Base-by-base conservation (phyloP, 2,113 vertebrate species). In the Daphoenositta chrysoptera region DNA sequence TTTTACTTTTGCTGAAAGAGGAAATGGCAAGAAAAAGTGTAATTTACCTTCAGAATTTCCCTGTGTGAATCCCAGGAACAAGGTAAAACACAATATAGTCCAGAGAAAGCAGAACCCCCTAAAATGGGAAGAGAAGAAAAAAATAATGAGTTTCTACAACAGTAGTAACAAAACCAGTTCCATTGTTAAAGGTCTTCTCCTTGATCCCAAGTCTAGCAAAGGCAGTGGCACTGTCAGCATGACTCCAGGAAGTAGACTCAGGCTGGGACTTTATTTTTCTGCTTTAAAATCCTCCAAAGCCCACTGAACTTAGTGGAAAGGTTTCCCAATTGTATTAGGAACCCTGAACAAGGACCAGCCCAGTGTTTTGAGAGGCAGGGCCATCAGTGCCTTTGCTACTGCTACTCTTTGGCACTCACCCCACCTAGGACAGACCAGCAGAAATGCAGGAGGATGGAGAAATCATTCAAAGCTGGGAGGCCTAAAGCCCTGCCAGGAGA, bases 61-160 rank as follows among this genome's bases (percentile, higher is more conserved):
- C 98, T 99, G 98, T 96, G 99, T 97, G 98, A 98, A 98, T 98
- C 99, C 99, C 98, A 99, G 98, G 98, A 98, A 98, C 98, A 98
- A 99, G 97, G 98, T 98, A 98, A 98, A 98, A 89, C 98, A 99
- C 91, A 99, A 96, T 95, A 99, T 89, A 94, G 98, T 98, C 98
- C 99, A 99, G 98, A 99, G 97, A 98, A 99, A 98, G 98, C 98
- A 98, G 98, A 98, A 98, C 97, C 99, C 99, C 98, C 99, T 99
- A 91, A 90, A 93, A 97, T 68, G 35, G 23, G 70, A 89, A 96
- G n/a, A 97, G 79, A 98, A 96, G 24, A 35, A 97, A 66, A 72
- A 97, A 77, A 94, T 2, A 83, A 93, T 47, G 11, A 89, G 42
- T 90, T 92, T 89, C 65, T 91, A 35, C 35, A 57, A 54, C 8